Percentiles rank a stretch among this genome's conserved stretches.
phyloP scores from a whole-genome alignment of 2,888 invertebrate genomes.

The Lithodes maja region DNA sequence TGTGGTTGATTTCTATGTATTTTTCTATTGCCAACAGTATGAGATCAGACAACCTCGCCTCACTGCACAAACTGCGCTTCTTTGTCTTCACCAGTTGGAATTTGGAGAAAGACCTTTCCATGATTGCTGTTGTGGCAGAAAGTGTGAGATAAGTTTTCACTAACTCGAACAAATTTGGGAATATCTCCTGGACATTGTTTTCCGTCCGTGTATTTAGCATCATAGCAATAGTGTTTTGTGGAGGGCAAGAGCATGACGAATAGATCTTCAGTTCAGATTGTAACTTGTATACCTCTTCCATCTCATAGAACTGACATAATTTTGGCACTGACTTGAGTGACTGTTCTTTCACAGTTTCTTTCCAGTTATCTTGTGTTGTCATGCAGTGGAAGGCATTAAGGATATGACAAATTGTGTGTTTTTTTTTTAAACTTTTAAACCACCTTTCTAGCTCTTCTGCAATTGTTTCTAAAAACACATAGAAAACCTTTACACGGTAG shows the following conservation, averaged over 20 bases:
- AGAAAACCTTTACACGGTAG: slow-evolving; percentile 4
- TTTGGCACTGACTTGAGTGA: slow-evolving; percentile 6
- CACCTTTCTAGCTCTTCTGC: background rate
- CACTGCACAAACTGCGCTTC: background rate
- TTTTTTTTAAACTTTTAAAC: background rate
- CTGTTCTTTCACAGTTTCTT: slow-evolving; percentile 1
- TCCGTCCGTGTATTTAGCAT: background rate
- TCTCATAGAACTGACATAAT: slow-evolving; percentile 20
- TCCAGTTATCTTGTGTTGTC: background rate
- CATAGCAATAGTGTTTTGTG: background rate
- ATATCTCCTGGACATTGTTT: background rate
- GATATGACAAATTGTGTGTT: background rate
- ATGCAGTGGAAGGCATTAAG: background rate
- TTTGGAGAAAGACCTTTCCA: slow-evolving; percentile 6
- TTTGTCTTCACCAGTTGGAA: slow-evolving; percentile 29
- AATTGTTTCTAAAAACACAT: slow-evolving; percentile 13
- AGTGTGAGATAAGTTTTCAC: slow-evolving; percentile 1
- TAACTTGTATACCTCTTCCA: slow-evolving; percentile 9
- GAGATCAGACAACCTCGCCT: background rate
- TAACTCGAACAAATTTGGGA: background rate
- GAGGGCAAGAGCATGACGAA: background rate
- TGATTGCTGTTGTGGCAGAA: background rate
- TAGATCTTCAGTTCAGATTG: slow-evolving; percentile 17
- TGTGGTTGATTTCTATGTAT: background rate
- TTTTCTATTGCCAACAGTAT: slow-evolving; percentile 5